These are phyloP conservation scores for Napeogenes inachia DNA, from an alignment of 2,888 invertebrate genomes.

Conservation along the genomic window DNA sequence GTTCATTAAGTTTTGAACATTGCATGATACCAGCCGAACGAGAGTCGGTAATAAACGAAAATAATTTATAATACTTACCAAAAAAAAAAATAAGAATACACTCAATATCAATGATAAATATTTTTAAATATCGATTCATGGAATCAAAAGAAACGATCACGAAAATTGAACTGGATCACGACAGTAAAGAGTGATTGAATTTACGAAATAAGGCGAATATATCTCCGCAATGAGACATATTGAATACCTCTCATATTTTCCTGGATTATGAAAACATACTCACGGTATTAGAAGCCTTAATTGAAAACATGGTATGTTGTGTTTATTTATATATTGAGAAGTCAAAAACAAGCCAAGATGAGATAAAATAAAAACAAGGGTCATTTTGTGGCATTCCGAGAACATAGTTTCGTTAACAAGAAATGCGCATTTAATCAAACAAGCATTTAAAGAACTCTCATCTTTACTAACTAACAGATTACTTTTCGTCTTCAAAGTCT, in stretches of 20 bases:
- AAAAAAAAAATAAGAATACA: background rate
- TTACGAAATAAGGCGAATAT: slow-evolving; percentile 13
- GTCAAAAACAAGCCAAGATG: slow-evolving; percentile 3
- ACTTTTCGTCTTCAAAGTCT: slow-evolving; percentile 66
- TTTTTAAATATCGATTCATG: background rate
- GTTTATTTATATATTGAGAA: slow-evolving; percentile 14
- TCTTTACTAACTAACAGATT: slow-evolving; percentile 59
- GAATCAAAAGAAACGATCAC: background rate
- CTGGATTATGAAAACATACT: slow-evolving; percentile 14
- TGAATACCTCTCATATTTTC: slow-evolving; percentile 12
- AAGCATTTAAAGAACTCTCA: slow-evolving; percentile 49
- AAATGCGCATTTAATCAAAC: slow-evolving; percentile 59
- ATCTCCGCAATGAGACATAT: slow-evolving; percentile 17
- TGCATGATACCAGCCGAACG: slow-evolving; percentile 64
- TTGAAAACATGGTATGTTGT: slow-evolving; percentile 16
- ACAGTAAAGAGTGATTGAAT: slow-evolving; percentile 13
- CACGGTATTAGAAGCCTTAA: slow-evolving; percentile 21
- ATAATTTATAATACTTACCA: slow-evolving; percentile 18
- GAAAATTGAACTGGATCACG: background rate
- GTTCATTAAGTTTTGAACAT: slow-evolving; percentile 72
- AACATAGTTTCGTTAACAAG: slow-evolving; percentile 42
- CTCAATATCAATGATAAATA: no score
- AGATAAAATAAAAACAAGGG: background rate
- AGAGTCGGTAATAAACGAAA: slow-evolving; percentile 45
- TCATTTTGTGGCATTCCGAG: slow-evolving; percentile 9